phyloP scores from a whole-genome alignment of 2,797 vertebrate genomes.

The Tachyglossus aculeatus region DNA sequence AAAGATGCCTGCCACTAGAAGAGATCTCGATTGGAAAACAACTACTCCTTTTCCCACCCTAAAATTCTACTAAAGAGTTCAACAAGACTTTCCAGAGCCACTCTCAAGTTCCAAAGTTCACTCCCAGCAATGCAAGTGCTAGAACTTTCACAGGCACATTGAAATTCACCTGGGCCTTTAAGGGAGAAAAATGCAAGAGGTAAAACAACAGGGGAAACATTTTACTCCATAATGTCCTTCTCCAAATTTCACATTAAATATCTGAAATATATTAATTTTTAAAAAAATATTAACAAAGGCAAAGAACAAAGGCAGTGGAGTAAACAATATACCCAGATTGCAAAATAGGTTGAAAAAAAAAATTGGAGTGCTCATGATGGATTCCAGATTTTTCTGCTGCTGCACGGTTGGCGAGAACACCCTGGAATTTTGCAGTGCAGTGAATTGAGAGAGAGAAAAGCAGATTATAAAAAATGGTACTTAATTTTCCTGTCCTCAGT shows the following conservation, averaged over 20 bases:
- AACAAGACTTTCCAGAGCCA: no score
- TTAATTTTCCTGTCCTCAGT: conserved; percentile 1
- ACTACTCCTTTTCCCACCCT: no score
- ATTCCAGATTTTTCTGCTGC: background rate
- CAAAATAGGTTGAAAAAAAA: conserved; percentile 25
- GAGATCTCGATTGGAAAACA: no score
- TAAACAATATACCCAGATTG: conserved; percentile 11
- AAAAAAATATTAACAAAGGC: conserved; percentile 71
- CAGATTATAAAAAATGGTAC: conserved; percentile 42
- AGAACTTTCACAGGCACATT: background rate
- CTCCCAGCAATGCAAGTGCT: rapidly evolving
- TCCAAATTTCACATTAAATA: conserved; percentile 73
- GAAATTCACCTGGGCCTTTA: rapidly evolving
- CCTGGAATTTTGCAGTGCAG: conserved; percentile 18
- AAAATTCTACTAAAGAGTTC: no score
- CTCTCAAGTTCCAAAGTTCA: background rate
- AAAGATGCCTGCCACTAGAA: no score
- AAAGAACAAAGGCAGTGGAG: conserved; percentile 35
- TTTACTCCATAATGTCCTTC: conserved; percentile 57
- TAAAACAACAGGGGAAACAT: background rate
- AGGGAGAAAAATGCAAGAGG: background rate
- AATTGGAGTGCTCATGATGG: background rate
- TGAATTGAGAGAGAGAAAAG: conserved; percentile 30
- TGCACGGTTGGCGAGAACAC: conserved; percentile 13
- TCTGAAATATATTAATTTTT: conserved; percentile 82